These are phyloP conservation scores for Sapayoa aenigma DNA, from an alignment of 2,113 vertebrate genomes.

Conservation along the genomic window DNA sequence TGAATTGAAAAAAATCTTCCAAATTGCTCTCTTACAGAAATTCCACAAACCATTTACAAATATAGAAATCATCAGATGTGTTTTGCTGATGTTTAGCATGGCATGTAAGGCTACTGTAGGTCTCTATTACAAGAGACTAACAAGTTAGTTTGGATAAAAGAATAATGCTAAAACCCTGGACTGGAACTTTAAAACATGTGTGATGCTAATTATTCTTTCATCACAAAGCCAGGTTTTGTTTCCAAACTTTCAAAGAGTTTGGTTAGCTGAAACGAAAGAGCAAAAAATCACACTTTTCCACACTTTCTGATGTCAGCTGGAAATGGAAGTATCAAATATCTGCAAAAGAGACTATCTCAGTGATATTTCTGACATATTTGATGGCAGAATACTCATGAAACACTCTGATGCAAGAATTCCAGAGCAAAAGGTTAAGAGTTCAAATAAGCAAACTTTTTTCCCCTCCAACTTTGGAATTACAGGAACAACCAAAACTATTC, in stretches of 20 bases:
- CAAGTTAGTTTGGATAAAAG: not conserved
- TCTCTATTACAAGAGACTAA: not conserved
- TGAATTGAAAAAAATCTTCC: not conserved
- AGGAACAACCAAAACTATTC: not conserved
- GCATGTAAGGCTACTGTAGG: not conserved
- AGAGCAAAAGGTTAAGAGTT: slow-evolving; percentile 41
- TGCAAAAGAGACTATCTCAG: not conserved
- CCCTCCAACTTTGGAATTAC: not conserved
- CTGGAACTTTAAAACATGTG: not conserved
- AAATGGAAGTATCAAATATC: slow-evolving; percentile 58
- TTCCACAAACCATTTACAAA: not conserved
- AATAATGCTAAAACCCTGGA: not conserved
- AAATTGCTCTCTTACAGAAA: not conserved
- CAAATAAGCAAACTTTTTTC: not conserved
- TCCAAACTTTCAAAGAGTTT: not conserved
- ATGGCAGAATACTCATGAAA: slow-evolving; percentile 14
- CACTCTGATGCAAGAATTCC: slow-evolving; percentile 9
- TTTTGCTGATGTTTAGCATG: not conserved
- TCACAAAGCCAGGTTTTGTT: not conserved
- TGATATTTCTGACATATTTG: slow-evolving; percentile 9
- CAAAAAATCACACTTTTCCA: slow-evolving; percentile 30
- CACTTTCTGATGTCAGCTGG: slow-evolving; percentile 8
- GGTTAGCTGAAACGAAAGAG: not conserved
- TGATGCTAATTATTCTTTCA: not conserved
- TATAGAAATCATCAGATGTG: not conserved